phyloP scores from a whole-genome alignment of 2,113 vertebrate species.

The Oreochromis aureus region DNA sequence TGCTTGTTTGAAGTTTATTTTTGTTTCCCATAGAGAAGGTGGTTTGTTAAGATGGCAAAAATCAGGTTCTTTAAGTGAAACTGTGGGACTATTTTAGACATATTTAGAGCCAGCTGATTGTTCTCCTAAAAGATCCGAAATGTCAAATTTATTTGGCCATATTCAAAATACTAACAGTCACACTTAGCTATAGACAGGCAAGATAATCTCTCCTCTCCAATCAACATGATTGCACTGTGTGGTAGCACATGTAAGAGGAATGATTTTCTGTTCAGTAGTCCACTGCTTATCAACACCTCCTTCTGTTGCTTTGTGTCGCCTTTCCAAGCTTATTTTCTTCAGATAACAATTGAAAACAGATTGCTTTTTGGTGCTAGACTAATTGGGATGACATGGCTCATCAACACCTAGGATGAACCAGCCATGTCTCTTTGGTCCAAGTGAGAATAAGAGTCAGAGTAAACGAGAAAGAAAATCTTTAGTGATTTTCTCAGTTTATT shows the following conservation, averaged over 20 bases:
- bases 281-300: slow-evolving; percentile 25
- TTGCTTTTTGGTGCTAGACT: slow-evolving; percentile 37
- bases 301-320: background rate
- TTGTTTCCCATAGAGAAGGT: background rate
- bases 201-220: background rate
- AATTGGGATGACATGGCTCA: slow-evolving; percentile 59
- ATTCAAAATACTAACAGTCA: background rate
- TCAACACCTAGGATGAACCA: slow-evolving; percentile 40
- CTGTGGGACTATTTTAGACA: background rate
- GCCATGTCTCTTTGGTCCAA: slow-evolving; percentile 1
- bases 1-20: background rate
- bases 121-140: background rate
- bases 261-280: background rate
- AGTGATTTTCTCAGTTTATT: slow-evolving; percentile 30
- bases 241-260: background rate
- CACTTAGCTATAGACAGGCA: background rate
- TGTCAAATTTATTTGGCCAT: background rate
- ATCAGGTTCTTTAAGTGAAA: background rate
- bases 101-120: background rate
- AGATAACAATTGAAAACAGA: slow-evolving; percentile 45
- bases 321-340: slow-evolving; percentile 19
- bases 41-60: background rate
- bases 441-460: slow-evolving; percentile 2
- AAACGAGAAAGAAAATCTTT: slow-evolving; percentile 28
- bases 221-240: background rate